Percentiles rank a stretch among this genome's conserved stretches.
Conservation (phyloP, 1,140 invertebrate genomes). For the Penaeus vannamei region DNA sequence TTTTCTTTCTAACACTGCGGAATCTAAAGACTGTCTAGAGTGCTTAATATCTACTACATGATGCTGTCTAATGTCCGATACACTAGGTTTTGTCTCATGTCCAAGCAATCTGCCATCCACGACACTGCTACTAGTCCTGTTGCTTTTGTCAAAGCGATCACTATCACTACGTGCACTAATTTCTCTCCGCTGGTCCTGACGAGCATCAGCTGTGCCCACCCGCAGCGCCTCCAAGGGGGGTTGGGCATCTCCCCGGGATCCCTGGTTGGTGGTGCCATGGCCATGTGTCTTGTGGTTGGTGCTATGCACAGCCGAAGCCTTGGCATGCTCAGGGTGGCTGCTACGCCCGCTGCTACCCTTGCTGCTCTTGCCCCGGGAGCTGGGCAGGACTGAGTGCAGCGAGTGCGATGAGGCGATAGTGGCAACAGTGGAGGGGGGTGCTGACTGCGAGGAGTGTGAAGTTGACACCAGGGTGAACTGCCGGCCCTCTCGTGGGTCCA, state of each 20-base stretch:
- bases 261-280: constrained; percentile 23
- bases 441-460: constrained; percentile 45
- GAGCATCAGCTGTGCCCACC: constrained; percentile 7
- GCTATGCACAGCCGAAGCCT: constrained; percentile 44
- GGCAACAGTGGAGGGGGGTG: constrained; percentile 61
- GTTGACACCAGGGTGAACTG: constrained; percentile 64
- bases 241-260: constrained; percentile 37
- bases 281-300: constrained; percentile 57
- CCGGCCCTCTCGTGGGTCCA: constrained; percentile 50
- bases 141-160: constrained; percentile 54
- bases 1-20: constrained; percentile 51
- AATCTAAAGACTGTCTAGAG: constrained; percentile 62
- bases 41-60: constrained; percentile 57
- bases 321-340: constrained; percentile 47
- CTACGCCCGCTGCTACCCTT: constrained; percentile 56
- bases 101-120: constrained; percentile 50
- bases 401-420: constrained; percentile 59
- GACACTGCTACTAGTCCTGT: constrained; percentile 61
- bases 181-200: constrained; percentile 50
- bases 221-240: constrained; percentile 43
- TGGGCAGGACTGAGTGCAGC: constrained; percentile 40
- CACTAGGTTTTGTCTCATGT: constrained; percentile 56
- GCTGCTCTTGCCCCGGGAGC: constrained; percentile 34
- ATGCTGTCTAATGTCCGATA: constrained; percentile 56
- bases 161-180: constrained; percentile 66